phyloP scores from a whole-genome alignment of 2,113 vertebrate genomes.

The Amblyornis subalaris region DNA sequence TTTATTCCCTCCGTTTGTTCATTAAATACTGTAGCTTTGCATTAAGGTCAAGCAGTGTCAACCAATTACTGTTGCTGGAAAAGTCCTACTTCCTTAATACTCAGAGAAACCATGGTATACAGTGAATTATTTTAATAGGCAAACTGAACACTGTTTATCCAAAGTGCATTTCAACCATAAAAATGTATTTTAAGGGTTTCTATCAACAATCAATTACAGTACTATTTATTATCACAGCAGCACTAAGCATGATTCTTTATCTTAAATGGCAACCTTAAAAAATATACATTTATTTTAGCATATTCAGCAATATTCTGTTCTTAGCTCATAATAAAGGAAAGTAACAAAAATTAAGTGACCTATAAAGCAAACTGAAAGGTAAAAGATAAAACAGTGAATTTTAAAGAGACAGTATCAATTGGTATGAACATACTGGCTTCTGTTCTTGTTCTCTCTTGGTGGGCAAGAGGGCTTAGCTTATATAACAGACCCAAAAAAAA shows the following conservation, averaged over 20 bases:
- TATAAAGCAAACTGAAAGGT: conserved; percentile 35
- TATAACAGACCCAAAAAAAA: neutral
- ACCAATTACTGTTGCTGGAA: conserved; percentile 67
- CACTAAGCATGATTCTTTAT: conserved; percentile 54
- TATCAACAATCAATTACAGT: conserved; percentile 62
- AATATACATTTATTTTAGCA: conserved; percentile 13
- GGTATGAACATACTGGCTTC: neutral
- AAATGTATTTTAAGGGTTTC: conserved; percentile 60
- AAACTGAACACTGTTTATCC: conserved; percentile 59
- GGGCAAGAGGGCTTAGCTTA: neutral
- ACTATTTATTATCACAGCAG: conserved; percentile 57
- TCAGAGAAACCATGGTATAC: conserved; percentile 45
- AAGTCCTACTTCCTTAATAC: conserved; percentile 60
- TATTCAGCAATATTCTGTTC: conserved; percentile 57
- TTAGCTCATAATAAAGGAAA: conserved; percentile 26
- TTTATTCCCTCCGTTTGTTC: conserved; percentile 70
- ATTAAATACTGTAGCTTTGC: conserved; percentile 69
- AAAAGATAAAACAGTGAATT: neutral
- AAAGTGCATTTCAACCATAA: conserved; percentile 63
- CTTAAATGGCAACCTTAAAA: conserved; percentile 39
- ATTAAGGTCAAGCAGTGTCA: conserved; percentile 70
- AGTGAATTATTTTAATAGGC: conserved; percentile 72
- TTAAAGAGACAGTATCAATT: neutral
- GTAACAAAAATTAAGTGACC: conserved; percentile 45
- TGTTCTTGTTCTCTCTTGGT: neutral